phyloP scores from a whole-genome alignment of 2,888 invertebrate species.

The Tolmerus cingulatus region DNA sequence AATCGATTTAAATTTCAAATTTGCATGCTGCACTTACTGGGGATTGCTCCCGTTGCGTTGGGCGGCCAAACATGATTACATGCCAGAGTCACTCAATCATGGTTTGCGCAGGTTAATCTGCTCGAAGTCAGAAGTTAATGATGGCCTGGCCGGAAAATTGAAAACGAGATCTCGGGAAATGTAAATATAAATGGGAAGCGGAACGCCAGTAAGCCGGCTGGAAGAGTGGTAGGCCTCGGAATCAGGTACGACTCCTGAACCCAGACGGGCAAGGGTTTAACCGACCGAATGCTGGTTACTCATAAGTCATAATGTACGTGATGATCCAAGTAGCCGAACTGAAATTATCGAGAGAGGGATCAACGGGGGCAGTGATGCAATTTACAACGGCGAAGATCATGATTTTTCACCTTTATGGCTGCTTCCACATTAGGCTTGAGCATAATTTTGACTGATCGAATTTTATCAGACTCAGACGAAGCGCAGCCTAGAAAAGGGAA shows the following conservation, averaged over 20 bases:
- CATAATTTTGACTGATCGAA: neutral
- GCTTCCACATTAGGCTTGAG: neutral
- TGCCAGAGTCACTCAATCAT: constrained; percentile 39
- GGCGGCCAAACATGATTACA: constrained; percentile 32
- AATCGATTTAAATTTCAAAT: constrained; percentile 31
- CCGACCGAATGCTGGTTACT: neutral
- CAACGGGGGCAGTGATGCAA: constrained; percentile 33
- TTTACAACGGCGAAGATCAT: constrained; percentile 44
- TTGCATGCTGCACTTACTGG: constrained; percentile 4
- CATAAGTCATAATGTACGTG: constrained; percentile 34
- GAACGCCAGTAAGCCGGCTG: constrained; percentile 27
- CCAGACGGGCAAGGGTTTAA: neutral
- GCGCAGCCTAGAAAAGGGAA: neutral
- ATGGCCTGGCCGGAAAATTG: constrained; percentile 48
- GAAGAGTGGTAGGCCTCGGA: neutral
- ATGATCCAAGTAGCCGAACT: constrained; percentile 20
- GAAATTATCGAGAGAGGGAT: neutral
- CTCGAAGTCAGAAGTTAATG: constrained; percentile 49
- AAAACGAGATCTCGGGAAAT: constrained; percentile 49
- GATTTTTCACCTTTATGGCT: constrained; percentile 47
- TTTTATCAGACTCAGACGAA: neutral
- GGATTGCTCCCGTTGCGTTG: constrained; percentile 13
- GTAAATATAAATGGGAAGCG: constrained; percentile 48
- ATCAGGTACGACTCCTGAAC: constrained; percentile 19
- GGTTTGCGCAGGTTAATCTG: constrained; percentile 47